Base-by-base conservation (phyloP, 92 coral and sea anemone genomes). In the Palythoa heliodiscus region DNA sequence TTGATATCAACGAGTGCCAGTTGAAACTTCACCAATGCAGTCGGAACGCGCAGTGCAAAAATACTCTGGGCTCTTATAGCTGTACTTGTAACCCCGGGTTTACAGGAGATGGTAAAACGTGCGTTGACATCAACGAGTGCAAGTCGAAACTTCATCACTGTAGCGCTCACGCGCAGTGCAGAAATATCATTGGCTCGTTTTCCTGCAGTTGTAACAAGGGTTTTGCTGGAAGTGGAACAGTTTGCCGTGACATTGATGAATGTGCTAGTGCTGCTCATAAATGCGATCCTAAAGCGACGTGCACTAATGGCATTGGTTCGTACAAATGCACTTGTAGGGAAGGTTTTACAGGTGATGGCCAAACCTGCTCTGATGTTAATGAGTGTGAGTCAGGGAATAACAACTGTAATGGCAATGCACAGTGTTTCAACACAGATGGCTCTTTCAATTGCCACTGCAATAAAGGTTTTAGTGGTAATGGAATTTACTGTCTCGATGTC, bases 341-440 rank as follows among this genome's bases (percentile, higher is more conserved):
- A 55, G 86, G 89, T n/a, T 87, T 79, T 80, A 43, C 86, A 43
- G 82, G 75, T 19, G 77, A 81, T 58, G 95, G 92, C 12, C 14
- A 37, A 52, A 86, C 60, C 10, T 91, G 94, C 68, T 48, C 37
- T n/a, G 94, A 91, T 53, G 40, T 91, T 75, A 58, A 91, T 70
- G 94, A 91, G 69, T 63, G 69, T n/a, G 11, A 5, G 22, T 63
- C 29, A 19, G 69, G 69, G 1, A 63, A 3, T 5, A 63, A 63
- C 25, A 63, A 63, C 25, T 63, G 69, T 5, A 19, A 63, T 23
- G 35, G 17, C 35, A 63, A 63, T 63, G 69, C 69, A 63, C 24
- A 63, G 11, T 63, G 69, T n/a, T 5, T 17, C 2, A 63, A 63
- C 22, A 63, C 25, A 12, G 4, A 19, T 3, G 69, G 69, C 11